Evolutionary conservation across 2,888 invertebrate species (phyloP).

Genomic region (Pachliopta kotzebuea): DNA sequence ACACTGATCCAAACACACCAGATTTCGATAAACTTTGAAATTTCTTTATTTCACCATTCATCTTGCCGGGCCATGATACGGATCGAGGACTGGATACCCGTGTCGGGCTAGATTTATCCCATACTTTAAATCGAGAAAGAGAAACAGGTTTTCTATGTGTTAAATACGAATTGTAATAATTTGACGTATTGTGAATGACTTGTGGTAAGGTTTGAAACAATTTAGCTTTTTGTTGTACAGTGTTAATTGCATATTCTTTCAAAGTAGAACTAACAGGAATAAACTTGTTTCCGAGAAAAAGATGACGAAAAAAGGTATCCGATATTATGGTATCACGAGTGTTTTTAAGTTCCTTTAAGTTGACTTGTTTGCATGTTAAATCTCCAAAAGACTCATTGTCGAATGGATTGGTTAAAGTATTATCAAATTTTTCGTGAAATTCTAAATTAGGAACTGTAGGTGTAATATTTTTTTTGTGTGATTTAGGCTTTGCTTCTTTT

Average conservation of each 20-base stretch:
- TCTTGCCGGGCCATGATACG: conserved; percentile 81
- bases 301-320: conserved; percentile 86
- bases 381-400: conserved; percentile 55
- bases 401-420: conserved; percentile 62
- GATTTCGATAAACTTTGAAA: conserved; percentile 70
- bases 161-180: conserved; percentile 83
- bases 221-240: conserved; percentile 85
- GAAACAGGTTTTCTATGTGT: conserved; percentile 85
- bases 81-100: conserved; percentile 80
- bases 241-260: conserved; percentile 66
- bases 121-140: conserved; percentile 85
- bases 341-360: conserved; percentile 73
- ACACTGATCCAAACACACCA: conserved; percentile 66
- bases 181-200: conserved; percentile 69
- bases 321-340: conserved; percentile 82
- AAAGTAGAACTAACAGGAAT: conserved; percentile 45
- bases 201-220: conserved; percentile 82
- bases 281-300: conserved; percentile 80
- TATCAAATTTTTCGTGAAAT: conserved; percentile 39
- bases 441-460: conserved; percentile 23
- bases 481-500: conserved; percentile 47
- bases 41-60: conserved; percentile 71
- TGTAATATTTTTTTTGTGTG: conserved; percentile 42
- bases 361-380: conserved; percentile 43
- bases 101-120: conserved; percentile 80